phyloP scores from a whole-genome alignment of 1,140 invertebrate genomes.

The Drosophila subobscura region DNA sequence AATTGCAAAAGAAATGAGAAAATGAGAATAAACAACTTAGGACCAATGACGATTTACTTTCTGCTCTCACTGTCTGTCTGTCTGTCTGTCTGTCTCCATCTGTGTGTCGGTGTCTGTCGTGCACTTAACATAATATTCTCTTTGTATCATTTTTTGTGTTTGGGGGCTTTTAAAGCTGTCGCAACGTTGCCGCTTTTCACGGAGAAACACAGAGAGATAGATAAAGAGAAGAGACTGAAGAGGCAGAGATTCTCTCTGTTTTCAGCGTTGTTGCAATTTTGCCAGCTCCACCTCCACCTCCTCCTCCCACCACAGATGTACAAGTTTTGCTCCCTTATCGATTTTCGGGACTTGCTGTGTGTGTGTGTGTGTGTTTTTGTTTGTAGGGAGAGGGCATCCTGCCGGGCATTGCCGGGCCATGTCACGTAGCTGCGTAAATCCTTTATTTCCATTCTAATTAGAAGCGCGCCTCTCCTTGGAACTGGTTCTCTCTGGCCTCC shows the following conservation, averaged over 20 bases:
- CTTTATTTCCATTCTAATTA: slow-evolving; percentile 46
- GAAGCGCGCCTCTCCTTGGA: slow-evolving; percentile 21
- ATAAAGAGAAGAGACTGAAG: too few relatives aligned
- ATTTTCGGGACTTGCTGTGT: slow-evolving; percentile 17
- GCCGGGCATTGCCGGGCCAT: slow-evolving; percentile 40
- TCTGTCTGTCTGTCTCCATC: too few relatives aligned
- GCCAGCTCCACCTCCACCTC: too few relatives aligned
- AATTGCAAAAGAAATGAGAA: slow-evolving; percentile 34
- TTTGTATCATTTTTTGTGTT: background rate
- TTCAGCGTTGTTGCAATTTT: slow-evolving; percentile 18
- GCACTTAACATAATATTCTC: slow-evolving; percentile 7
- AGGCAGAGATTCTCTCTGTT: background rate
- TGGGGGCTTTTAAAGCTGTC: background rate
- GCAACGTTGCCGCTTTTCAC: background rate
- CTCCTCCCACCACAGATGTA: background rate
- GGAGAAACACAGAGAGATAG: too few relatives aligned
- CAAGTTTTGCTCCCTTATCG: slow-evolving; percentile 22
- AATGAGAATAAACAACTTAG: slow-evolving; percentile 53
- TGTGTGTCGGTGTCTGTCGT: background rate
- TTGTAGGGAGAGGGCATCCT: background rate
- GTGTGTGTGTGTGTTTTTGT: background rate
- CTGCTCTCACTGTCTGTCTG: too few relatives aligned
- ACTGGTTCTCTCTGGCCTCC: slow-evolving; percentile 2
- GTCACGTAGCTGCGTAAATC: slow-evolving; percentile 67
- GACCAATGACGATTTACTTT: slow-evolving; percentile 26